phyloP scores from a whole-genome alignment of 2,888 invertebrate species.

The Chorisops tibialis region DNA sequence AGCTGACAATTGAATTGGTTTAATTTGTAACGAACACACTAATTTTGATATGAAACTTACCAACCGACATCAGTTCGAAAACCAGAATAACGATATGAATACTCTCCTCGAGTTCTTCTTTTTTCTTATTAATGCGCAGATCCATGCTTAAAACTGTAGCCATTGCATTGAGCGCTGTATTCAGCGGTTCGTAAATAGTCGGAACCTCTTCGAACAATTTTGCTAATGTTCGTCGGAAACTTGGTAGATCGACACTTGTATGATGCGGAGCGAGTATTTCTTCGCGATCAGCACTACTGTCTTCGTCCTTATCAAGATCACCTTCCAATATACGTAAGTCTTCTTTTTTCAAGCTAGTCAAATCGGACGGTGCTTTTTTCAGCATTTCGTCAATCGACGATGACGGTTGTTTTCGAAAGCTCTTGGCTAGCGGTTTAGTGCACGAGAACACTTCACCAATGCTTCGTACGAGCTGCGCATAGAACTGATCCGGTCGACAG shows the following conservation, averaged over 20 bases:
- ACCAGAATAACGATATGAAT: slow-evolving; percentile 64
- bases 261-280: slow-evolving; percentile 33
- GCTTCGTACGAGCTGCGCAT: slow-evolving; percentile 69
- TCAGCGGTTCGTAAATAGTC: slow-evolving; percentile 44
- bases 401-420: slow-evolving; percentile 60
- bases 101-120: slow-evolving; percentile 42
- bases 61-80: slow-evolving; percentile 72
- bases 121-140: slow-evolving; percentile 34
- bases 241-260: slow-evolving; percentile 61
- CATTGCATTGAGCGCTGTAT: slow-evolving; percentile 38
- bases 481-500: slow-evolving; percentile 66
- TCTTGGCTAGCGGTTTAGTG: slow-evolving; percentile 67
- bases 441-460: slow-evolving; percentile 73
- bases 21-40: too few relatives aligned
- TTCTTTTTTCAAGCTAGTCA: slow-evolving; percentile 64
- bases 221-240: slow-evolving; percentile 55
- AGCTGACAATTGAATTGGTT: slow-evolving; percentile 63
- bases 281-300: slow-evolving; percentile 57
- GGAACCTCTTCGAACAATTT: slow-evolving; percentile 42
- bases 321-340: slow-evolving; percentile 69
- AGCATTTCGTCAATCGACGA: slow-evolving; percentile 56
- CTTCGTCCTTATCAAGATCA: slow-evolving; percentile 85
- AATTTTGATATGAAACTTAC: slow-evolving; percentile 45
- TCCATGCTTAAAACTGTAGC: slow-evolving; percentile 36
- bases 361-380: slow-evolving; percentile 56